Conservation (phyloP, 2,113 vertebrate species). For the Crotophaga sulcirostris region DNA sequence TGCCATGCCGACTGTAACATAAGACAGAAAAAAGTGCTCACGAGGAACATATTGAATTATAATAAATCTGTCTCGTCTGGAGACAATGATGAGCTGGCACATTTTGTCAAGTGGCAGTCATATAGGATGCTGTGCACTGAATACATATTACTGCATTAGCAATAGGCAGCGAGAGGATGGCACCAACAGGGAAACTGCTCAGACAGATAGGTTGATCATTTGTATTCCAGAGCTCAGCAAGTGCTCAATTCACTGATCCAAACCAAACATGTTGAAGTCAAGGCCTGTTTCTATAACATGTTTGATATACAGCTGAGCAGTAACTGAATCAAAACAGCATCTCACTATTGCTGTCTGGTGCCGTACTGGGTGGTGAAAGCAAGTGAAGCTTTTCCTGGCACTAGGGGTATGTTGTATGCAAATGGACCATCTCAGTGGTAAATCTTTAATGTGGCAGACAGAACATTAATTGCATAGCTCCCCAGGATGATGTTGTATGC, state of each 20-base stretch:
- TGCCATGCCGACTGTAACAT: conserved; percentile 61
- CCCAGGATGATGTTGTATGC: background rate
- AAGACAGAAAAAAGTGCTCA: conserved; percentile 69
- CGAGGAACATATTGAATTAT: conserved; percentile 76
- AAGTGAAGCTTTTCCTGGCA: conserved; percentile 57
- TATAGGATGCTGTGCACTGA: conserved; percentile 68
- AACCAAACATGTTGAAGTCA: conserved; percentile 72
- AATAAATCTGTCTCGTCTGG: conserved; percentile 76
- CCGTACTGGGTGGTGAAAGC: conserved; percentile 38
- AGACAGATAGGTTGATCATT: conserved; percentile 70
- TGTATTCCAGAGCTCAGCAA: conserved; percentile 74
- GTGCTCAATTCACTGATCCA: conserved; percentile 71
- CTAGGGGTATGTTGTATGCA: conserved; percentile 41
- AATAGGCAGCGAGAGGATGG: conserved; percentile 24
- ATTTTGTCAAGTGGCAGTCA: conserved; percentile 75
- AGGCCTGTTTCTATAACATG: conserved; percentile 70
- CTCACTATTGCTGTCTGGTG: conserved; percentile 49
- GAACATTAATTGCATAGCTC: conserved; percentile 59
- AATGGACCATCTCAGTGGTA: conserved; percentile 53
- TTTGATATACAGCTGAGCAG: conserved; percentile 73
- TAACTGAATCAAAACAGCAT: conserved; percentile 70
- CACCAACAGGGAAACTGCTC: conserved; percentile 55
- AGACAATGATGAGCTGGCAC: conserved; percentile 76
- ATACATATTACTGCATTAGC: conserved; percentile 75
- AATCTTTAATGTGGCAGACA: conserved; percentile 57